Evolutionary conservation across 2,888 invertebrate species (phyloP), one percentile per base, ranked within the genome.

Genomic region (Clusia tigrina): DNA sequence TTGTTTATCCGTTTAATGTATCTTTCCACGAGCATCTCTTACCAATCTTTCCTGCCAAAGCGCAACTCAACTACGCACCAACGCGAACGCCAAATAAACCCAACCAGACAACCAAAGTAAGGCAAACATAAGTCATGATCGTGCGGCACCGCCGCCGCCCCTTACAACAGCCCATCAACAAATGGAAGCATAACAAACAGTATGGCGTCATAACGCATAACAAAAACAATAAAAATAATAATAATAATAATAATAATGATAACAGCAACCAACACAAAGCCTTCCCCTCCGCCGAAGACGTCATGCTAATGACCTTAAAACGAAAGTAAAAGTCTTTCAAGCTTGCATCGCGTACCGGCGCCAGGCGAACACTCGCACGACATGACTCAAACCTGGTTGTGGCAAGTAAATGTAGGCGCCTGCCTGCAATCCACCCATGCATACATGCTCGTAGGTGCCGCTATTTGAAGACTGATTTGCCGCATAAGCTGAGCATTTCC

Each of bases 251-350:
- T n/a, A n/a, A n/a, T n/a, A n/a, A n/a, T n/a, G n/a, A n/a, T n/a
- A n/a, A n/a, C n/a, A n/a, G n/a, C n/a, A n/a, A n/a, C n/a, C n/a
- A n/a, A n/a, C n/a, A n/a, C n/a, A n/a, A n/a, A n/a, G n/a, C n/a
- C n/a, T n/a, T n/a, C n/a, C n/a, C n/a, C n/a, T n/a, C 23, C 22
- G 58, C 62, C 66, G 62, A 63, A 48, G 48, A 57, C 62, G 59
- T 51, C 64, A 65, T 67, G 71, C 70, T 72, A 71, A 72, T 65
- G 72, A 71, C 72, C 72, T 72, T 69, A 68, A 67, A 78, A 78
- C 71, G 81, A 80, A 80, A 80, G 80, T 80, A 81, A 81, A 80
- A 81, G 80, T 79, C 65, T 68, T 70, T 71, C 68, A 62, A 42
- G 51, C 55, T 48, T 46, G 48, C 1, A 60, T 15, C n/a, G n/a